Evolutionary conservation across 2,888 invertebrate genomes (phyloP), one percentile per base, ranked within the genome.

Genomic region (Trachelus tabidus): DNA sequence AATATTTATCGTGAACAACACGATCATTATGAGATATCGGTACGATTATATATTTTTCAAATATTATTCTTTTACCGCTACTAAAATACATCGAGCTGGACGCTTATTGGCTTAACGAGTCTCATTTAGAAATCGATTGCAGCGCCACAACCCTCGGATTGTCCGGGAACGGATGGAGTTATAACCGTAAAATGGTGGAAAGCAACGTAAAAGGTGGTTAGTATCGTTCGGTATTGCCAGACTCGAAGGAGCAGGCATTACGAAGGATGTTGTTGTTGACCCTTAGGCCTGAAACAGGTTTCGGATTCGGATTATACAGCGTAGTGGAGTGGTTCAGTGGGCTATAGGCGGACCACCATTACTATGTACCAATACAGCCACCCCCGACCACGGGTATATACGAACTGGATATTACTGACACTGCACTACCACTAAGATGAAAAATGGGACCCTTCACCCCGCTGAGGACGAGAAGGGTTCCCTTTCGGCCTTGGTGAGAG

Each of bases 201-300:
- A 56, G 56, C 23, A 56, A 23, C 56, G 56, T 56, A 56, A 56
- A 56, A 56, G 56, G 56, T 56, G 56, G 56, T 56, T 56, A 56
- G 56, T 56, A 56, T 56, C 56, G 56, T 56, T 56, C 56, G 23
- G 23, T 56, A 56, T 56, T 56, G 56, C 56, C 56, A 23, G 56
- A 9, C 56, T 56, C 56, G 34, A 71, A 71, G 71, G 71, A 71
- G 71, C n/a, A 71, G 33, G 71, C 71, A 71, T 71, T 71, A 71
- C 34, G 76, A 75, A 79, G 79, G 77, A 79, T 78, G 78, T 79
- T 81, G 83, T 82, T 82, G 83, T 82, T 82, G 86, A 85, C 81
- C 85, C 81, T 80, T 35, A 79, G 79, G 81, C 81, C 80, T 82
- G 77, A 82, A 56, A 87, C 87, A 85, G 87, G 87, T 87, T 87